Evolutionary conservation across 2,113 vertebrate species (phyloP).

Genomic region (Cynocephalus volans): DNA sequence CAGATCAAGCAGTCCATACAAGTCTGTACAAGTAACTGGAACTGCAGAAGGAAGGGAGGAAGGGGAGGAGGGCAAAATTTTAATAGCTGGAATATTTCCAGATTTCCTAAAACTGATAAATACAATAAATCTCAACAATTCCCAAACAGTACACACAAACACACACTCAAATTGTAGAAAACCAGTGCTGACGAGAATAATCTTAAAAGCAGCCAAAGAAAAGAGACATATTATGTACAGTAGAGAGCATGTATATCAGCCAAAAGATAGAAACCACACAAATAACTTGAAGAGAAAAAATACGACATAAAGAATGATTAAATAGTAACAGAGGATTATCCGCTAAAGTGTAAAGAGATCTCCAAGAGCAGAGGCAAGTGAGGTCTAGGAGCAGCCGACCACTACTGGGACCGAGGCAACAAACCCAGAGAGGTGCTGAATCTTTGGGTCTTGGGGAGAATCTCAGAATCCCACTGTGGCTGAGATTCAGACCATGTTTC

Average conservation of each 20-base stretch:
- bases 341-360: too few species aligned
- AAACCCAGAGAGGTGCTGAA: accelerated
- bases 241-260: neutral
- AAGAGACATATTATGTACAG: neutral
- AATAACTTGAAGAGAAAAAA: neutral
- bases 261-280: neutral
- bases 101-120: neutral
- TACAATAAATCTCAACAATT: neutral
- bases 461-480: accelerated
- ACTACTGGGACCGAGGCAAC: neutral
- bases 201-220: neutral
- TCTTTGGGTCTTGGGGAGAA: neutral
- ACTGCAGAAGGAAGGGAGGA: neutral
- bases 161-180: neutral
- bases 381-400: neutral
- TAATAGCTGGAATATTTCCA: neutral
- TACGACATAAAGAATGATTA: neutral
- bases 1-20: accelerated
- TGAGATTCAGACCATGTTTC: accelerated
- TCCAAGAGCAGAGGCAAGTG: accelerated
- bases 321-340: neutral
- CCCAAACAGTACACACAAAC: neutral
- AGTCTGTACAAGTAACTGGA: accelerated
- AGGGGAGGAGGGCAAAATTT: neutral
- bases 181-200: neutral